phyloP scores from a whole-genome alignment of 2,888 invertebrate species.

The Diaphora mendica region DNA sequence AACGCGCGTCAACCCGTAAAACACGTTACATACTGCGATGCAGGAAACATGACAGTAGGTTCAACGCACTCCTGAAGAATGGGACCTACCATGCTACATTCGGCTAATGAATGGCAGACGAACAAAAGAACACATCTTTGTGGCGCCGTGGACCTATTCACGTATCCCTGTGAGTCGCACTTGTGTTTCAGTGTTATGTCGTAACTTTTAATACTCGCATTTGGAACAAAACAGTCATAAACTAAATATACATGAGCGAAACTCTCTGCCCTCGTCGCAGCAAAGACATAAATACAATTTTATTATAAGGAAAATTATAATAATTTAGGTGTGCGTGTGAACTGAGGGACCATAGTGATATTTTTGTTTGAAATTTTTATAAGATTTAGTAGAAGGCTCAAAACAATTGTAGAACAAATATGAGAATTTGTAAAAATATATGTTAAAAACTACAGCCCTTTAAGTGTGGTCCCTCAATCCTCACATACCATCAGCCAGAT shows the following conservation, averaged over 20 bases:
- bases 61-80: conserved; percentile 80
- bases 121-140: conserved; percentile 77
- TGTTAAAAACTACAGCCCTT: too few species aligned
- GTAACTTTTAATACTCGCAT: conserved; percentile 46
- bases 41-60: conserved; percentile 76
- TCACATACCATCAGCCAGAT: too few species aligned
- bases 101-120: conserved; percentile 82
- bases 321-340: too few species aligned
- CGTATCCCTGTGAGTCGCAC: conserved; percentile 60
- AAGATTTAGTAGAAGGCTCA: too few species aligned
- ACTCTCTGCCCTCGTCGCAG: conserved; percentile 20
- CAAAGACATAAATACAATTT: conserved; percentile 9
- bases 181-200: conserved; percentile 48
- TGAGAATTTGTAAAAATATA: too few species aligned
- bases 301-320: background rate
- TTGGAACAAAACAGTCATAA: conserved; percentile 32
- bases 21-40: conserved; percentile 74
- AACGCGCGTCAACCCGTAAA: conserved; percentile 74
- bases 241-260: conserved; percentile 36
- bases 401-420: too few species aligned
- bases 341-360: too few species aligned
- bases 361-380: too few species aligned
- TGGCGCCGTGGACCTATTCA: conserved; percentile 63
- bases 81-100: conserved; percentile 75
- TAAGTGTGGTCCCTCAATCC: too few species aligned